These are phyloP conservation scores for Sternarchorhynchus goeldii DNA, from an alignment of 2,797 vertebrate genomes.

Conservation along the genomic window DNA sequence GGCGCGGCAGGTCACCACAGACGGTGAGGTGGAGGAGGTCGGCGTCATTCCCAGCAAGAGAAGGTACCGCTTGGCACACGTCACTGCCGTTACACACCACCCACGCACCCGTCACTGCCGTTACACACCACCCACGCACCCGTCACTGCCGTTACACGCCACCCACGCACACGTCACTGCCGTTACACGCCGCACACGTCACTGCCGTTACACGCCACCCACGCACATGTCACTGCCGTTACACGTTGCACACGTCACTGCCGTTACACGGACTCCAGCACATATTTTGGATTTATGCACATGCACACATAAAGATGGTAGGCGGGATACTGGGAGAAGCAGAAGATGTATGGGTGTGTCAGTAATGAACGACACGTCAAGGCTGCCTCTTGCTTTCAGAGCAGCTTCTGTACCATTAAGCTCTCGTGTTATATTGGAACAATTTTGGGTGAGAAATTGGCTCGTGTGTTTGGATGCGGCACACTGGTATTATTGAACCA, in stretches of 20 bases:
- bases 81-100: too few relatives aligned
- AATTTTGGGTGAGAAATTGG: background rate
- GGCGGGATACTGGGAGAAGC: background rate
- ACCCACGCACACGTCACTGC: too few relatives aligned
- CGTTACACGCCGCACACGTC: too few relatives aligned
- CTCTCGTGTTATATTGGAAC: too few relatives aligned
- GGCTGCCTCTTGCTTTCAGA: background rate
- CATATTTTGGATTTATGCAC: background rate
- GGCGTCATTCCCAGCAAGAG: conserved; percentile 97
- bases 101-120: too few relatives aligned
- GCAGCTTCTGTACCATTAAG: background rate
- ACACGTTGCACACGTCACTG: too few relatives aligned
- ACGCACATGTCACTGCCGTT: too few relatives aligned
- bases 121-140: too few relatives aligned
- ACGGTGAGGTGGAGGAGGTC: conserved; percentile 85
- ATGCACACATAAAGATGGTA: background rate
- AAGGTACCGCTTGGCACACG: conserved; percentile 75
- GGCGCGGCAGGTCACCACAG: conserved; percentile 89
- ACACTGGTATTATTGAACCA: background rate
- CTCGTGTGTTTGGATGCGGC: background rate
- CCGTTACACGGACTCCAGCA: background rate
- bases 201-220: too few relatives aligned
- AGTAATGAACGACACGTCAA: background rate
- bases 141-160: too few relatives aligned
- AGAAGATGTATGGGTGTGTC: background rate